phyloP scores from a whole-genome alignment of 2,797 vertebrate species.

The Antennarius maculatus region DNA sequence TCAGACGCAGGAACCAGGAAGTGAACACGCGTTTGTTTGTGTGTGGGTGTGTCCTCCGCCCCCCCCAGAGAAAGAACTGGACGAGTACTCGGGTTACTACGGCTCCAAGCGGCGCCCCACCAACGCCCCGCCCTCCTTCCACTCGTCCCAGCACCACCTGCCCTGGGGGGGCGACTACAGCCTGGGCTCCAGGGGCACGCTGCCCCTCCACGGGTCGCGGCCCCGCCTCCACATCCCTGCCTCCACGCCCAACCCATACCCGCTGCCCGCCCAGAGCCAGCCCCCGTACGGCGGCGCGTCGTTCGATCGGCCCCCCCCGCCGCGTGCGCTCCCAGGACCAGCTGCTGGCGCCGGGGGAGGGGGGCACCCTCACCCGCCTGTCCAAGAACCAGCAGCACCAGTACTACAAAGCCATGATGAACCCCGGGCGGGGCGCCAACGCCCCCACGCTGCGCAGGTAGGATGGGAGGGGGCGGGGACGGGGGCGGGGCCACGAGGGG shows the following conservation, averaged over 20 bases:
- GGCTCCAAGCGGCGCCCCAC: constrained; percentile 71
- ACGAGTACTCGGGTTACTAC: constrained; percentile 83
- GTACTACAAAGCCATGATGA: constrained; percentile 84
- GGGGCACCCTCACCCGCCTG: constrained; percentile 80
- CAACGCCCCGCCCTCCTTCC: constrained; percentile 75
- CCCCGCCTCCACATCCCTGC: constrained; percentile 74
- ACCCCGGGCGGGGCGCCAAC: constrained; percentile 75
- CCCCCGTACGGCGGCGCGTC: constrained; percentile 68
- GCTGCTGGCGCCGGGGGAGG: constrained; percentile 80
- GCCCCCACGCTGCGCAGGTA: constrained; percentile 79
- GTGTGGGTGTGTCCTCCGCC: no score
- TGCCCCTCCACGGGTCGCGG: constrained; percentile 84
- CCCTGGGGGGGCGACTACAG: constrained; percentile 80
- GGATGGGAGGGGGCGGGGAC: neutral
- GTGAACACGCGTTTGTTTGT: no score
- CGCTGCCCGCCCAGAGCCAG: constrained; percentile 67
- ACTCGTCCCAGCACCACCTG: constrained; percentile 82
- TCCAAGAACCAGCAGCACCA: constrained; percentile 85
- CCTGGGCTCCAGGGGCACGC: constrained; percentile 81
- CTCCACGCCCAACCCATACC: constrained; percentile 84
- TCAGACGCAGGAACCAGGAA: no score
- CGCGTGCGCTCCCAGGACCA: constrained; percentile 93
- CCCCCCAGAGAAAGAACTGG: constrained; percentile 87
- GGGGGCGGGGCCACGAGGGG: no score
- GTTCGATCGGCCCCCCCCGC: constrained; percentile 85